Percentiles rank a stretch among this genome's conserved stretches.
These are phyloP conservation scores for Latrodectus hesperus DNA, from an alignment of 2,888 invertebrate species.

Conservation along the genomic window DNA sequence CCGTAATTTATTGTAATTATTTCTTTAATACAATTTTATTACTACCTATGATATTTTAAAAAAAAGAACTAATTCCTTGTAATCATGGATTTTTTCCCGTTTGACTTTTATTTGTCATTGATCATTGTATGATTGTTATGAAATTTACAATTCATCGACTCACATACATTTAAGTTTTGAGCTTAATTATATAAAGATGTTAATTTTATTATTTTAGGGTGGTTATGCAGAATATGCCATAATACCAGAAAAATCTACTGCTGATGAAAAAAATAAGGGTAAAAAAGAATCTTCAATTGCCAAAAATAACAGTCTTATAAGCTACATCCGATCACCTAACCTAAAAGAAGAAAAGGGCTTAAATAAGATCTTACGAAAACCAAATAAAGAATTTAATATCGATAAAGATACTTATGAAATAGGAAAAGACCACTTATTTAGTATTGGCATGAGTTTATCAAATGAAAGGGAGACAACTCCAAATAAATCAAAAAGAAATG, in stretches of 20 bases:
- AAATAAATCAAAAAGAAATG: constrained; percentile 13
- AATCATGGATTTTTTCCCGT: too few relatives aligned
- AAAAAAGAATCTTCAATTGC: neutral
- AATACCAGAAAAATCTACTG: constrained; percentile 30
- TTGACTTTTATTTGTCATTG: too few relatives aligned
- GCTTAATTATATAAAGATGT: too few relatives aligned
- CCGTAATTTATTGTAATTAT: too few relatives aligned
- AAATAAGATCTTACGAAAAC: neutral
- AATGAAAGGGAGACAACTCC: neutral
- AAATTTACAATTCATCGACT: too few relatives aligned
- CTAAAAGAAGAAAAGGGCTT: constrained; percentile 3
- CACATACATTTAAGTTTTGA: too few relatives aligned
- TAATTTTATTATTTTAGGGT: constrained; percentile 30
- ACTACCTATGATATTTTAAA: too few relatives aligned
- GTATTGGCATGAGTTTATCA: neutral
- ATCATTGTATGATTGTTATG: too few relatives aligned
- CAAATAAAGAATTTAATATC: neutral
- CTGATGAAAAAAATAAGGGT: constrained; percentile 15
- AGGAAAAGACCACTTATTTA: neutral
- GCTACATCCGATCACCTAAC: constrained; percentile 1
- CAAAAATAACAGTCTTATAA: constrained; percentile 15
- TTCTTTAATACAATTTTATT: too few relatives aligned
- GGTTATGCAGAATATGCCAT: constrained; percentile 50
- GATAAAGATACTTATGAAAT: neutral
- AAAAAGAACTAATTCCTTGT: too few relatives aligned